Evolutionary conservation across 1,140 invertebrate species (phyloP), one percentile per base, ranked within the genome.

Genomic region (Pseudomyrmex concolor): DNA sequence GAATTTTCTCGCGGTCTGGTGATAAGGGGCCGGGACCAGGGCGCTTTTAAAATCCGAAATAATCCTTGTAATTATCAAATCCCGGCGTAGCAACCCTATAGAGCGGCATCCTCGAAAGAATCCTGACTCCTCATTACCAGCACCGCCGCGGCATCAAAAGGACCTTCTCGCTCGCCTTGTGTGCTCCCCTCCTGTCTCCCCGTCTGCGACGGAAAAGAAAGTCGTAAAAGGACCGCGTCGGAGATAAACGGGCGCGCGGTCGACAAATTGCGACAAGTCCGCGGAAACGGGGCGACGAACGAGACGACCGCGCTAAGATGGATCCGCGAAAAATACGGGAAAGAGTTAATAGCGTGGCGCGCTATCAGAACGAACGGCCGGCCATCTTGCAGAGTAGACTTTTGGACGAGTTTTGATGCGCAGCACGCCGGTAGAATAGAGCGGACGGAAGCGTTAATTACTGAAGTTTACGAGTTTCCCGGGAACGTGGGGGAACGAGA

Each of bases 41-140:
- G 62, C 80, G 87, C 90, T 89, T 90, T 92, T 90, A 90, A 91
- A 92, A 91, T 90, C 90, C 90, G 71, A 92, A 93, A 94, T 94
- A 94, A 94, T 94, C 91, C 91, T 91, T 91, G 90, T 94, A 94
- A 94, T 94, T 94, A 94, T 94, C 91, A 94, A 94, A 94, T 94
- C 92, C 91, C 86, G 84, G 9, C 68, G 74, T 59, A n/a, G 51
- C 71, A 73, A 34, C 84, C 86, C 89, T 91, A 90, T 90, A 89
- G 87, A 92, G 85, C 34, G 7, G 34, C 83, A 90, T 92, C 89
- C 91, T 92, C 92, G 91, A 93, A 93, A 93, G 91, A 91, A 93
- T 90, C 90, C 86, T 85, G 89, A 86, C 90, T 93, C 90, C 92
- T 94, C 93, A 92, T 94, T 94, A 94, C 91, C 86, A 84, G 80